These are phyloP conservation scores for Panzeria rudis DNA, from an alignment of 2,888 invertebrate genomes.

Conservation along the genomic window DNA sequence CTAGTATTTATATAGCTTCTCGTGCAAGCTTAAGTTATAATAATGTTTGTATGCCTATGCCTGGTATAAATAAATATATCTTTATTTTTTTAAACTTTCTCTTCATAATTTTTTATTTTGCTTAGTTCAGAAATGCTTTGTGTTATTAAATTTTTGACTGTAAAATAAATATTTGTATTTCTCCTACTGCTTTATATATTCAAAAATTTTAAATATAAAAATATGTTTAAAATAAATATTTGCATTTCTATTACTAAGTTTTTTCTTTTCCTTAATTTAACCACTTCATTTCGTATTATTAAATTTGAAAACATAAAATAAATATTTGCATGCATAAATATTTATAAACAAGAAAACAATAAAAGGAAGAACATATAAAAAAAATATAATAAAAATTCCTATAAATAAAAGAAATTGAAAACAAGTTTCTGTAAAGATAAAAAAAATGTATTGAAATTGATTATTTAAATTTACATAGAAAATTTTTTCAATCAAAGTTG, in stretches of 20 bases:
- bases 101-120: no score
- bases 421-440: neutral
- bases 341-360: neutral
- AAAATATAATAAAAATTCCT: neutral
- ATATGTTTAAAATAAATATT: no score
- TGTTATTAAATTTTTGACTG: no score
- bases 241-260: neutral
- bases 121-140: no score
- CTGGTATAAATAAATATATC: no score
- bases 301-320: neutral
- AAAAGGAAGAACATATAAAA: neutral
- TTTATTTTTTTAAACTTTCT: no score
- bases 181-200: no score
- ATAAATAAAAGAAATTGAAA: neutral
- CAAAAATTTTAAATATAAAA: no score
- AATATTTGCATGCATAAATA: neutral
- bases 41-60: no score
- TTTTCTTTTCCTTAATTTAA: neutral
- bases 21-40: no score
- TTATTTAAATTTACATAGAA: neutral
- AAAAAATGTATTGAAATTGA: neutral
- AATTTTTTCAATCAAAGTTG: neutral
- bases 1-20: no score
- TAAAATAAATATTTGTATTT: no score
- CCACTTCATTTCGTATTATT: neutral